Conservation (phyloP, 2,113 vertebrate genomes). For the Cryptotis parvus region DNA sequence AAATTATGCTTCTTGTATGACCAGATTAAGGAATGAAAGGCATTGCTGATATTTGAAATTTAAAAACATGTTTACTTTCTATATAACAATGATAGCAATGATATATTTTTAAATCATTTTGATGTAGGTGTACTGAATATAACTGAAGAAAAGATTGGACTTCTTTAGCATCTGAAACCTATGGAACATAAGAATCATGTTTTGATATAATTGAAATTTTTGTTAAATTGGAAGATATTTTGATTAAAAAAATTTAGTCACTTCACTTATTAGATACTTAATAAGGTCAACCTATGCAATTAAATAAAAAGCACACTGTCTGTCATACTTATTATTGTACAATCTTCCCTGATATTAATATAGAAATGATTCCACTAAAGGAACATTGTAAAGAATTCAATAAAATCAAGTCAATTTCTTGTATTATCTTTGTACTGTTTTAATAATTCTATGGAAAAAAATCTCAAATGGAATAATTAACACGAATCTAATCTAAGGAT, state of each 20-base stretch:
- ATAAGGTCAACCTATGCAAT: constrained; percentile 80
- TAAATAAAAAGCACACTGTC: constrained; percentile 71
- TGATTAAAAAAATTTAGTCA: constrained; percentile 75
- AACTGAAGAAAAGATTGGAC: constrained; percentile 45
- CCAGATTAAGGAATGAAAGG: background rate
- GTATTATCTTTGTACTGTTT: constrained; percentile 38
- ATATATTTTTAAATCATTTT: constrained; percentile 28
- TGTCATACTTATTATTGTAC: constrained; percentile 67
- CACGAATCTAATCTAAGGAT: constrained; percentile 50
- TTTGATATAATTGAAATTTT: constrained; percentile 73
- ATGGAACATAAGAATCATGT: constrained; percentile 66
- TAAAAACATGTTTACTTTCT: background rate
- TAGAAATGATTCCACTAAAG: constrained; percentile 63
- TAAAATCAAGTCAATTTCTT: constrained; percentile 63
- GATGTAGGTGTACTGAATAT: constrained; percentile 38
- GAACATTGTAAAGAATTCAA: constrained; percentile 12
- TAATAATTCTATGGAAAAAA: constrained; percentile 53
- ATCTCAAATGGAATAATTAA: constrained; percentile 54
- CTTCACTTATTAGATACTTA: constrained; percentile 69
- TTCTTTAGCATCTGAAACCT: constrained; percentile 68
- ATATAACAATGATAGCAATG: background rate
- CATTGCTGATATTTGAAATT: constrained; percentile 33
- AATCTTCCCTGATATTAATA: constrained; percentile 33
- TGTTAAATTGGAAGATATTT: constrained; percentile 75
- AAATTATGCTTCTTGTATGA: background rate